Evolutionary conservation across 2,113 vertebrate genomes (phyloP).

Genomic region (Mus musculus): GRCm39 chr4:35060501-35061000

Average conservation of each 20-base stretch:
- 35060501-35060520: not conserved
- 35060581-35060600: not conserved
- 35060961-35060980: not conserved
- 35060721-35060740: constrained; percentile 15
- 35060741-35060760: constrained; percentile 18
- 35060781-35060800: not conserved
- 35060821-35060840: not conserved
- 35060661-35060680: not conserved
- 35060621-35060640: not conserved
- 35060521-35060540: not conserved
- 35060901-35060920: not conserved
- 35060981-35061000: not conserved
- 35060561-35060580: not conserved
- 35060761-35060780: not conserved
- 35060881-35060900: not conserved
- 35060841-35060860: not conserved
- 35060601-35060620: not conserved
- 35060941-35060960: not conserved
- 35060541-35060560: not conserved
- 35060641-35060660: not conserved
- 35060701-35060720: not conserved
- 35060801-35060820: not conserved
- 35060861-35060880: constrained; percentile 23
- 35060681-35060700: not conserved
- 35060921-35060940: not conserved